Base-by-base conservation (phyloP, 2,888 invertebrate genomes). In the Bellardia bayeri region DNA sequence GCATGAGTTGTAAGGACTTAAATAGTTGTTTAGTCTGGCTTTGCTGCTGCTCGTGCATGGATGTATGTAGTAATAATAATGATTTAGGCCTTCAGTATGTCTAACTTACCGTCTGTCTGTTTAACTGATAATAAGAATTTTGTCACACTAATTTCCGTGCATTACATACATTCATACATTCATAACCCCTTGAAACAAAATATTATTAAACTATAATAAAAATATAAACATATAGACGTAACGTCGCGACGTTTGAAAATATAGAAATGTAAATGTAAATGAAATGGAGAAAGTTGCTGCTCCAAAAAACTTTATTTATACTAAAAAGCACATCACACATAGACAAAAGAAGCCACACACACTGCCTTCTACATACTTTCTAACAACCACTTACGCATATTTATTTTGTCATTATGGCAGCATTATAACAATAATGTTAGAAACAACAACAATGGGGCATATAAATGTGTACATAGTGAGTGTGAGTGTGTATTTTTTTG, bases 331-430 rank as follows among this genome's bases (percentile, higher is more conserved):
- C 23, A 64, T 23, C 3, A 14, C 5, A 58, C 16, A 16, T 37
- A 33, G 8, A 58, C 30, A 3, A 56, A 8, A 40, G 13, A 33
- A 33, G 13, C 45, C 16, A 51, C 16, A 16, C 14, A 61, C n/a
- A 51, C 40, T 23, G 49, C 13, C 9, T 45, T 45, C 2, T 2
- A 45, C 2, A 13, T 45, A 75, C 45, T 4, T 91, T 91, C 90
- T 88, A 88, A 89, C 89, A 92, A 91, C 91, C 91, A 91, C 92
- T 92, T 91, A 91, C 89, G 92, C 92, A 91, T 93, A 93, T 93
- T 93, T 93, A 93, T 92, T 93, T 92, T 93, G 92, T 92, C 93
- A 93, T 93, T 93, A 93, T 92, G 92, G 91, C 91, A 91, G 91
- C 91, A 91, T 91, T 91, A 91, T 90, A 90, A 91, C 90, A 83